These are phyloP conservation scores for Morone chrysops DNA, from an alignment of 2,113 vertebrate species.

Conservation along the genomic window DNA sequence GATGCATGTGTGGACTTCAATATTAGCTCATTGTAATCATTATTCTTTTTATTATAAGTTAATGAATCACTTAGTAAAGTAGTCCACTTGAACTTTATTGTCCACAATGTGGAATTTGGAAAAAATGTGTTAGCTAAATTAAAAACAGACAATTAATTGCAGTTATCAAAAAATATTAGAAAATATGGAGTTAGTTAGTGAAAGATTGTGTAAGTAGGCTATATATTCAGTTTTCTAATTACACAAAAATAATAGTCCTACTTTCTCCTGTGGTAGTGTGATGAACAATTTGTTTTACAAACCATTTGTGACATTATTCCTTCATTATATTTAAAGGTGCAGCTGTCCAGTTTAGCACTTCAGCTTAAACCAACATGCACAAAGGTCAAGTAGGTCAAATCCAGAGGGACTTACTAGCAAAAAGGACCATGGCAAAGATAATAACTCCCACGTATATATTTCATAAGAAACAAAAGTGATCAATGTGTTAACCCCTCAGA, in stretches of 20 bases:
- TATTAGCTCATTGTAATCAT: neutral
- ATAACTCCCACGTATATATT: constrained; percentile 25
- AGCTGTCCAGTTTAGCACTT: constrained; percentile 12
- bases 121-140: neutral
- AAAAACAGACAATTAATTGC: neutral
- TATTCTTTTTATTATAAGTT: neutral
- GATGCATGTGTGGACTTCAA: neutral
- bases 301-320: neutral
- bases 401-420: constrained; percentile 60
- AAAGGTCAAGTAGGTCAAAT: constrained; percentile 63
- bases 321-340: neutral
- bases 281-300: neutral
- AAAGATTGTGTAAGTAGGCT: neutral
- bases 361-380: constrained; percentile 25
- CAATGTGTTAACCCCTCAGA: constrained; percentile 39
- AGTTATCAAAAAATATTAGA: neutral
- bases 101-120: too few species aligned
- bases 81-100: too few species aligned
- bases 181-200: neutral
- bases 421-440: constrained; percentile 25
- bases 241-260: neutral
- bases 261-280: neutral
- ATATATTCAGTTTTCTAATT: neutral
- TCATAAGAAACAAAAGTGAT: constrained; percentile 31
- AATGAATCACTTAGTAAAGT: too few species aligned